Evolutionary conservation across 1,140 invertebrate genomes (phyloP), one percentile per base, ranked within the genome.

Genomic region (Tribolium castaneum): DNA sequence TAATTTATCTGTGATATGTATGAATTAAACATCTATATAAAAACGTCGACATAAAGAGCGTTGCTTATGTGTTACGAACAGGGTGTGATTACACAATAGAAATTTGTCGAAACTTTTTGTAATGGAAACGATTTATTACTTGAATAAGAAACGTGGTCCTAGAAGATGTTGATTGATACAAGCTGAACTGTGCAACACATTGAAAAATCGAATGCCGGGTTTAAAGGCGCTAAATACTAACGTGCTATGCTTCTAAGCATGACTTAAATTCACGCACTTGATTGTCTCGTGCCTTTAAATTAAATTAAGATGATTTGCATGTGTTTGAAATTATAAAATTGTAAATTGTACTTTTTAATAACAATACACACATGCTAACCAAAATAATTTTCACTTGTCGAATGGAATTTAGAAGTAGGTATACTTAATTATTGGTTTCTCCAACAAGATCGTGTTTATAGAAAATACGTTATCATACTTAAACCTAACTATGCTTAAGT

Each of bases 1-100:
- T 79, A 77, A 81, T 77, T 76, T 79, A 75, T 76, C 66, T 50
- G 78, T 81, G 80, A 81, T 81, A 81, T 81, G 80, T 81, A 81
- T 81, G 30, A 81, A 81, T 75, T 75, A 75, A 75, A 81, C 80
- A 78, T 77, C 80, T 81, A 81, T 78, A 80, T 81, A 81, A 81
- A 81, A 81, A 81, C 77, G 75, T 77, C 73, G 73, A 81, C 80
- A 81, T 81, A 76, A 81, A 78, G 54, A 49, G 62, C 54, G 49
- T 79, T 66, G 22, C 39, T 80, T 80, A 78, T 70, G 74, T 76
- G 73, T 49, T 75, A 79, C 70, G 56, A 75, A 79, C 78, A 79
- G 73, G 70, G 72, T 75, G 74, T 78, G 45, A 50, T 77, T 76
- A 77, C 78, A 80, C 75, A 75, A 79, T 76, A 59, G 62, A 79